phyloP scores from a whole-genome alignment of 1,140 invertebrate genomes.

The Hyles vespertilio region DNA sequence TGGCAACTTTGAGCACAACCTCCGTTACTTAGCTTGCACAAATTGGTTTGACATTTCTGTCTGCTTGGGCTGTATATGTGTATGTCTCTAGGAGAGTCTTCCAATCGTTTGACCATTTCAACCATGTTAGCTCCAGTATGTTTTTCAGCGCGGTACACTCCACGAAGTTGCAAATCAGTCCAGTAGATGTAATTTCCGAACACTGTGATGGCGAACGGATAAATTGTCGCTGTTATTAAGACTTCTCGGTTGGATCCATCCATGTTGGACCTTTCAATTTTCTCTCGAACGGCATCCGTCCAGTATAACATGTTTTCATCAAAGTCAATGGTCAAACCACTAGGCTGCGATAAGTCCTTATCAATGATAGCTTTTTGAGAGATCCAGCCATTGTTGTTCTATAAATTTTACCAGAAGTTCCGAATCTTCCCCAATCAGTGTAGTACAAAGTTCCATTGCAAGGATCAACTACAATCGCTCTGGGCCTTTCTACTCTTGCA shows the following conservation, averaged over 20 bases:
- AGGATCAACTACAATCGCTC: conserved; percentile 97
- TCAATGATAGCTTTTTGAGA: conserved; percentile 92
- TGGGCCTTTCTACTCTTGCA: conserved; percentile 91
- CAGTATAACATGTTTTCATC: conserved; percentile 97
- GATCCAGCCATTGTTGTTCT: conserved; percentile 98
- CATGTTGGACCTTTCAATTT: conserved; percentile 95
- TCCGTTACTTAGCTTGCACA: conserved; percentile 95
- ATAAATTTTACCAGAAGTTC: conserved; percentile 95
- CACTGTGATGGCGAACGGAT: conserved; percentile 97
- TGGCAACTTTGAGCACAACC: conserved; percentile 97
- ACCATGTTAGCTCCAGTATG: conserved; percentile 96
- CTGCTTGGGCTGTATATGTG: conserved; percentile 89
- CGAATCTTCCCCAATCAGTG: conserved; percentile 95
- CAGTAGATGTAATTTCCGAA: conserved; percentile 96
- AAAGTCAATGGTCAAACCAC: conserved; percentile 97
- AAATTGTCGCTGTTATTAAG: conserved; percentile 92
- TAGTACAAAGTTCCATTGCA: conserved; percentile 96
- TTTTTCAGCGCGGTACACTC: conserved; percentile 97
- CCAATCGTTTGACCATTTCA: conserved; percentile 93
- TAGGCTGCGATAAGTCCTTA: conserved; percentile 94
- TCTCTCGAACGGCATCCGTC: conserved; percentile 98
- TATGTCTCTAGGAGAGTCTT: conserved; percentile 93
- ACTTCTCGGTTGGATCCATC: conserved; percentile 88
- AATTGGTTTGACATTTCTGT: conserved; percentile 89
- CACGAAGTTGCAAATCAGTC: conserved; percentile 96